Evolutionary conservation across 2,888 invertebrate species (phyloP).

Genomic region (Ormyrus thymus): DNA sequence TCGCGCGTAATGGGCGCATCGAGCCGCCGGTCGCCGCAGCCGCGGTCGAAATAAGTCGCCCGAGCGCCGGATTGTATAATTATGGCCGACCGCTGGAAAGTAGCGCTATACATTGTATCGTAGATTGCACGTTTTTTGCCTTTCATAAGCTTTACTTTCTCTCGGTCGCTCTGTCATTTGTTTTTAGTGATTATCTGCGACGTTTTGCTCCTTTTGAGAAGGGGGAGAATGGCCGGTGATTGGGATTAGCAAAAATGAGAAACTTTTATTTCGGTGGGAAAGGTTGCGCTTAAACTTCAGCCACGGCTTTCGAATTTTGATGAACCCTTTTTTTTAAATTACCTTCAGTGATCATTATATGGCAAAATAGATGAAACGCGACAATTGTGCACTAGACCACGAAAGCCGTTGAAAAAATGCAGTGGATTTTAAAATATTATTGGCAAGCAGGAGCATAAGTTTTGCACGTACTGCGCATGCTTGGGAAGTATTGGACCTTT

Average conservation of each 20-base stretch:
- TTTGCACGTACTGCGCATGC: neutral
- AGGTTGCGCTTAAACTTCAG: no score
- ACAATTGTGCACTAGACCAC: no score
- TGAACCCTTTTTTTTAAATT: no score
- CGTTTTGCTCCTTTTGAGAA: neutral
- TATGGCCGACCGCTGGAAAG: conserved; percentile 14
- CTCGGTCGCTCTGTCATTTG: neutral
- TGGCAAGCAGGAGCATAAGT: neutral
- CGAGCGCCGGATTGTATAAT: conserved; percentile 37
- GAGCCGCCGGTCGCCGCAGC: neutral
- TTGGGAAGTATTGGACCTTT: conserved; percentile 13
- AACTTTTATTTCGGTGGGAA: no score
- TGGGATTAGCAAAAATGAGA: no score
- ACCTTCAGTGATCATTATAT: no score
- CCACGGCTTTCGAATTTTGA: no score
- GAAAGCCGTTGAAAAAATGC: no score
- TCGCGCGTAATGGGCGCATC: conserved; percentile 9
- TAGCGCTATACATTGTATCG: conserved; percentile 10
- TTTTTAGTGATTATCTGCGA: conserved; percentile 10
- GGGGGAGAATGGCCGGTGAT: no score
- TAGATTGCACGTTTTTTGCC: neutral
- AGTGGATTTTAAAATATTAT: no score
- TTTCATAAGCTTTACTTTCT: conserved; percentile 17
- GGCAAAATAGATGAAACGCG: no score
- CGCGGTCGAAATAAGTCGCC: no score